Evolutionary conservation across 2,113 vertebrate species (phyloP).

Genomic region (Panthera leo): DNA sequence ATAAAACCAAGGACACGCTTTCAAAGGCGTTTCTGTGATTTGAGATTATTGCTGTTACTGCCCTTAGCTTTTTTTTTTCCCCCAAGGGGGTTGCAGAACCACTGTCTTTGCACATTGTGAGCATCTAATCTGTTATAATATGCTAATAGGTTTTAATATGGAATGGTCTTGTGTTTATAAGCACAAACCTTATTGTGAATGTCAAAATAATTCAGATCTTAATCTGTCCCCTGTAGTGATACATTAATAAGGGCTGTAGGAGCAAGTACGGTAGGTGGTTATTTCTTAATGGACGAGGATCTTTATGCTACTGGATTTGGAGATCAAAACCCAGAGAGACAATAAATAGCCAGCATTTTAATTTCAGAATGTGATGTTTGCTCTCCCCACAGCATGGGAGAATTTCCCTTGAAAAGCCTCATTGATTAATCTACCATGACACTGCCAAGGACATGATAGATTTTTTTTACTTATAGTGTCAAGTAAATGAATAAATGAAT

Average conservation of each 20-base stretch:
- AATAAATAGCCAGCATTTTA: conserved; percentile 58
- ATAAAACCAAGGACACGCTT: conserved; percentile 47
- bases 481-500: background rate
- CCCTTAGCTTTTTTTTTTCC: background rate
- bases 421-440: background rate
- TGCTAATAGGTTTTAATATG: conserved; percentile 67
- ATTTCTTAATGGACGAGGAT: conserved; percentile 61
- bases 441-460: background rate
- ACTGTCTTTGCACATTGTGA: conserved; percentile 36
- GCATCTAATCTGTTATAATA: conserved; percentile 66
- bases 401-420: conserved; percentile 32
- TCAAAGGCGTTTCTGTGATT: conserved; percentile 40
- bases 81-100: conserved; percentile 37
- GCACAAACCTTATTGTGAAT: conserved; percentile 68
- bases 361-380: conserved; percentile 52
- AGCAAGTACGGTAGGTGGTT: conserved; percentile 53
- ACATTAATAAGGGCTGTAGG: conserved; percentile 69
- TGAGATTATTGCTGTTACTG: conserved; percentile 63
- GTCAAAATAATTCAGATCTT: conserved; percentile 73
- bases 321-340: conserved; percentile 57
- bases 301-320: conserved; percentile 65
- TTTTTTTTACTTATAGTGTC: background rate
- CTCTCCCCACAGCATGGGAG: background rate
- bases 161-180: conserved; percentile 67
- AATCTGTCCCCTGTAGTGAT: conserved; percentile 73